Evolutionary conservation across 1,140 invertebrate species (phyloP), one percentile per base, ranked within the genome.

Genomic region (Drosophila ficusphila): DNA sequence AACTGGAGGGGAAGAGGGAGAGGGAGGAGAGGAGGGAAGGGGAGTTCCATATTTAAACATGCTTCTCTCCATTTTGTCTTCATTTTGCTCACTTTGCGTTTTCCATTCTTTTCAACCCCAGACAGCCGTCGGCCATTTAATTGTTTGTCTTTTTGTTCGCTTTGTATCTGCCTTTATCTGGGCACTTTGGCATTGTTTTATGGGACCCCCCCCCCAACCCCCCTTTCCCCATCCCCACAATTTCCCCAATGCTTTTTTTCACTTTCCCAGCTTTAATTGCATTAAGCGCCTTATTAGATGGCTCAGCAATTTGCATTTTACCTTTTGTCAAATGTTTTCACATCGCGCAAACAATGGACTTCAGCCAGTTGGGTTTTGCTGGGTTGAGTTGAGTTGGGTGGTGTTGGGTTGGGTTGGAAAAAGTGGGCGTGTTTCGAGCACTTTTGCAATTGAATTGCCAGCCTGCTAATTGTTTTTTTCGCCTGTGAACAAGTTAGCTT

Each of bases 151-250:
- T 73, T 54, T 21, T 41, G 41, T 31, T 49, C 19, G 41, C 65
- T 42, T 78, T 77, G 69, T 74, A 74, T 56, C 54, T 76, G 77
- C 56, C 53, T 73, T 81, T 81, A 81, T 81, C 78, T 81, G 75
- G 67, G 41, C 78, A 82, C 61, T 76, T 82, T 82, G 54, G 58
- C 78, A 81, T 81, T 81, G 78, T 81, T 81, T 81, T 82, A 81
- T 73, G 67, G 56, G n/a, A n/a, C n/a, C n/a, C n/a, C n/a, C n/a
- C n/a, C n/a, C n/a, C n/a, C n/a, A n/a, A n/a, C n/a, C n/a, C 46
- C 27, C n/a, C 47, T 19, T 8, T 9, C 41, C 19, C n/a, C 34
- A 7, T 18, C 29, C 7, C 14, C 11, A 23, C 29, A 9, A 14
- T 16, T 23, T 33, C 9, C 0, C 14, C 5, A 7, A 8, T 8